These are phyloP conservation scores for Fratercula arctica DNA, from an alignment of 2,797 vertebrate species.

Conservation along the genomic window DNA sequence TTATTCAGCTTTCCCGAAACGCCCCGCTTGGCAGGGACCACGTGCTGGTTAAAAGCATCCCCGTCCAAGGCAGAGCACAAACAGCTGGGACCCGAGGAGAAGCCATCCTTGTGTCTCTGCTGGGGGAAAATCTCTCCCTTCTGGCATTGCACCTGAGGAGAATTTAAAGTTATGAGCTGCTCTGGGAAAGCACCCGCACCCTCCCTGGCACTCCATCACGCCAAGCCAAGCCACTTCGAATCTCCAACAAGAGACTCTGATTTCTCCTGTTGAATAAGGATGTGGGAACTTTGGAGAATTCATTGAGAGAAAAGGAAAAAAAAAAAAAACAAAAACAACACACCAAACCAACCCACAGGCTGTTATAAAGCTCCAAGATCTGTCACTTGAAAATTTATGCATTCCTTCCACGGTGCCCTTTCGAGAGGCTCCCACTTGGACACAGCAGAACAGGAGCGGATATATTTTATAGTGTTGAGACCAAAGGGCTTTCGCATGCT, in stretches of 20 bases:
- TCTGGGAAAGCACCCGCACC: background rate
- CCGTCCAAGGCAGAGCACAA: background rate
- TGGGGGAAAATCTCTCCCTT: background rate
- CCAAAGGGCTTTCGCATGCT: background rate
- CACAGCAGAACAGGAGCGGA: background rate
- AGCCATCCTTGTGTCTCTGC: fast-evolving
- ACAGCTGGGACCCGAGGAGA: background rate
- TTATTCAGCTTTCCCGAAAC: background rate
- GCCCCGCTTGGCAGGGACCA: background rate
- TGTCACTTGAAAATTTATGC: background rate
- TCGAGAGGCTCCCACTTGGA: background rate
- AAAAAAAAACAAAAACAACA: background rate
- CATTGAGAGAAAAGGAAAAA: background rate
- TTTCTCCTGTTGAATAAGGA: background rate
- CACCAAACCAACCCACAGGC: background rate
- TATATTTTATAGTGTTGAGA: background rate
- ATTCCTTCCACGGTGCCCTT: background rate
- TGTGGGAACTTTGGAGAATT: background rate
- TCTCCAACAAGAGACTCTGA: background rate
- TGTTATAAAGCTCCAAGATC: background rate
- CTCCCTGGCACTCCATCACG: background rate
- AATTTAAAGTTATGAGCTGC: background rate
- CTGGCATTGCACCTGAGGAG: background rate
- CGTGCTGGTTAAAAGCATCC: background rate
- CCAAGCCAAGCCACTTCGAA: background rate